A percentile compares a stretch with the other conserved stretches of the same genome.
Conservation (phyloP, 2,888 invertebrate genomes). For the Aelia acuminata region DNA sequence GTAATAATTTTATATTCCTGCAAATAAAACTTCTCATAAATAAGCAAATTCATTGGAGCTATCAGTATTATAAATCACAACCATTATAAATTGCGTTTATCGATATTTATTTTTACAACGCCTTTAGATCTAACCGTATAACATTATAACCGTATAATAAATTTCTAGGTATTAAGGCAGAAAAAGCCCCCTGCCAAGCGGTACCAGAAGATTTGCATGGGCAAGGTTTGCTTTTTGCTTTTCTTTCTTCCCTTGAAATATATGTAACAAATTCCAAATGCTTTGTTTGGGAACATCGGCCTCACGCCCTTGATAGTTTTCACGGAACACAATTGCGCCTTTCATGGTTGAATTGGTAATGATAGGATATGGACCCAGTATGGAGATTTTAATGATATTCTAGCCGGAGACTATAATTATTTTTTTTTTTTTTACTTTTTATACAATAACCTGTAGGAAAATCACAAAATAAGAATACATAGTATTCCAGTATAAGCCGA, state of each 20-base stretch:
- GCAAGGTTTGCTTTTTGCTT: not conserved
- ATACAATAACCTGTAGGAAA: not conserved
- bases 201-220: not conserved
- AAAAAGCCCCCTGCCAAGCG: not conserved
- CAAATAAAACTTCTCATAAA: too few relatives aligned
- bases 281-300: not conserved
- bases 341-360: conserved; percentile 29
- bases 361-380: not conserved
- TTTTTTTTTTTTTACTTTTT: not conserved
- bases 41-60: too few relatives aligned
- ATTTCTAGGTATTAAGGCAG: not conserved
- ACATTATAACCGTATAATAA: too few relatives aligned
- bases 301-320: conserved; percentile 19
- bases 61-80: too few relatives aligned
- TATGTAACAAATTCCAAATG: not conserved
- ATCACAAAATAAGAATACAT: too few relatives aligned
- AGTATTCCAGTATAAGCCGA: too few relatives aligned
- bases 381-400: conserved; percentile 13
- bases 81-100: too few relatives aligned
- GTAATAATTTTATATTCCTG: not conserved
- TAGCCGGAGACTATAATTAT: not conserved
- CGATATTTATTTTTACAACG: too few relatives aligned
- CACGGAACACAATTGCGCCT: conserved; percentile 12
- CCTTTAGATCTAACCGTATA: not conserved
- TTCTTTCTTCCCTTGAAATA: not conserved